Evolutionary conservation across 2,888 invertebrate genomes (phyloP).

Genomic region (Chymomyza fuscimana): DNA sequence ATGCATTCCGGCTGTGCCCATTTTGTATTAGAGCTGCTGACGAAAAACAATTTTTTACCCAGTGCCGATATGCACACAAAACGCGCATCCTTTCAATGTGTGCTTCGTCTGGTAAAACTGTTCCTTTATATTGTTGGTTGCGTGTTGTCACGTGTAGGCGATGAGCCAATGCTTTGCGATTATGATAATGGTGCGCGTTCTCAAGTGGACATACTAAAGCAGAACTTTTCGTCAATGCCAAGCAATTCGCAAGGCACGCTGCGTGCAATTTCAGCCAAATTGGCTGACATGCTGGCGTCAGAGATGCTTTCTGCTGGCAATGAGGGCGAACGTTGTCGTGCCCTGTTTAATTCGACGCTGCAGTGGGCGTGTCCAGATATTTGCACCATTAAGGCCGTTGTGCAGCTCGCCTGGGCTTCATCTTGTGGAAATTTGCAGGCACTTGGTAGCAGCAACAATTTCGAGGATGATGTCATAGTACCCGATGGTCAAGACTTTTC

Average conservation of each 20-base stretch:
- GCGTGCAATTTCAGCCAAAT: conserved; percentile 89
- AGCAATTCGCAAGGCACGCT: conserved; percentile 93
- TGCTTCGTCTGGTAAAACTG: conserved; percentile 93
- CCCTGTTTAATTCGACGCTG: conserved; percentile 82
- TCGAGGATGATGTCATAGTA: conserved; percentile 79
- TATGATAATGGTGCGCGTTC: conserved; percentile 80
- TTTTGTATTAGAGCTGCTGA: conserved; percentile 88
- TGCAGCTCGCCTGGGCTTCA: conserved; percentile 89
- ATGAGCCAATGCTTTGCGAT: conserved; percentile 81
- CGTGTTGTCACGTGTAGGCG: conserved; percentile 84
- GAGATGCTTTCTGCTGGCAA: conserved; percentile 82
- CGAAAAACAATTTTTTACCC: conserved; percentile 91
- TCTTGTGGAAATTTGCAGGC: conserved; percentile 86
- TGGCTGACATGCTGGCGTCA: conserved; percentile 90
- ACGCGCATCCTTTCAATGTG: conserved; percentile 90
- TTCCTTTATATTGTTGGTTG: conserved; percentile 93
- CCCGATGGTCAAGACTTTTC: conserved; percentile 85
- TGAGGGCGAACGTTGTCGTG: conserved; percentile 81
- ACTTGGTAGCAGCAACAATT: conserved; percentile 82
- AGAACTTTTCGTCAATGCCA: conserved; percentile 88
- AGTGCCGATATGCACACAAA: conserved; percentile 88
- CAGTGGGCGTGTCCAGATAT: conserved; percentile 87
- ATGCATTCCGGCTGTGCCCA: conserved; percentile 83
- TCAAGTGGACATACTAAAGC: conserved; percentile 85
- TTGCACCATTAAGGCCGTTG: conserved; percentile 86